These are phyloP conservation scores for Heterochromis multidens DNA, from an alignment of 2,113 vertebrate species.

Conservation along the genomic window DNA sequence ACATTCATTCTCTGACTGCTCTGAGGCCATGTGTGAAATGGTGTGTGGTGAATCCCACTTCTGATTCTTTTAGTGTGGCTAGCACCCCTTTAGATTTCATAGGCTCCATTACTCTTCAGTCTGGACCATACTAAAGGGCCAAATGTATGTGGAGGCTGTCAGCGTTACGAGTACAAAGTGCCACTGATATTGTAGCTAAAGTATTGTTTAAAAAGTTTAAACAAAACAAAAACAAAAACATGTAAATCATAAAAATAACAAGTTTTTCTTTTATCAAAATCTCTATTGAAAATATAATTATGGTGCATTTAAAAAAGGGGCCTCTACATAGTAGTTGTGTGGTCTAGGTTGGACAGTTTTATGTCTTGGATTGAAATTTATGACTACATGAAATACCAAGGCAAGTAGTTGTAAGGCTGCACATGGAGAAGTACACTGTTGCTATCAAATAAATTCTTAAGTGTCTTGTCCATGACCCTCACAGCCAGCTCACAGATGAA, in stretches of 20 bases:
- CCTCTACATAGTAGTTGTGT: not conserved
- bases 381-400: slow-evolving; percentile 1
- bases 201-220: not conserved
- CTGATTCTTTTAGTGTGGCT: slow-evolving; percentile 47
- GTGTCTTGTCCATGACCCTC: slow-evolving; percentile 40
- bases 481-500: slow-evolving; percentile 31
- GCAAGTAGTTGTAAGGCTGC: not conserved
- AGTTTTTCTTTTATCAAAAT: not conserved
- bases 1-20: slow-evolving; percentile 38
- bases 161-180: not conserved
- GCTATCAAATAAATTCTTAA: slow-evolving; percentile 32
- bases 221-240: not conserved
- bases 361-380: slow-evolving; percentile 42
- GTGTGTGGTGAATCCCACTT: slow-evolving; percentile 58
- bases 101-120: slow-evolving; percentile 69
- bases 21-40: slow-evolving; percentile 62
- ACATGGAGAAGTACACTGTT: not conserved
- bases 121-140: slow-evolving; percentile 54
- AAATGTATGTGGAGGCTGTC: slow-evolving; percentile 31
- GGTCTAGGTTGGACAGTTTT: slow-evolving; percentile 39
- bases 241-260: not conserved
- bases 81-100: slow-evolving; percentile 62
- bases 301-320: not conserved
- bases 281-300: not conserved
- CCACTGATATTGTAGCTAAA: not conserved